Evolutionary conservation across 2,888 invertebrate genomes (phyloP).

Genomic region (Eristalis intricaria): DNA sequence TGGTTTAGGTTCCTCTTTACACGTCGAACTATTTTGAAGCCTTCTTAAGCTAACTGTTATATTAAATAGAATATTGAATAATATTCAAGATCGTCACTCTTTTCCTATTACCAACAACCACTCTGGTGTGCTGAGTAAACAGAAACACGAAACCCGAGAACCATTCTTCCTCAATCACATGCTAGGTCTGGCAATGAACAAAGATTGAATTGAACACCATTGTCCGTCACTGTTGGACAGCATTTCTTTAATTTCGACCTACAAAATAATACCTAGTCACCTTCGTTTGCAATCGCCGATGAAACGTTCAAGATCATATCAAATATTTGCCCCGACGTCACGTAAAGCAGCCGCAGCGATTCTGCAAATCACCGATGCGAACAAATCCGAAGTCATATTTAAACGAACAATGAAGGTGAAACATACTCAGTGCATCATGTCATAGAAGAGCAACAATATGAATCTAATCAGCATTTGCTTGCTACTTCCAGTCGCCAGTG

Average conservation of each 20-base stretch:
- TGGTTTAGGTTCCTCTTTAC: too few species aligned
- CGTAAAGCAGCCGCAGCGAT: constrained; percentile 48
- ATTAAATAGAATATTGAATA: too few species aligned
- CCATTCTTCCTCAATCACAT: background rate
- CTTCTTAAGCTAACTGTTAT: too few species aligned
- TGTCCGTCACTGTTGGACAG: background rate
- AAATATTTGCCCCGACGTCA: constrained; percentile 40
- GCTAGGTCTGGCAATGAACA: background rate
- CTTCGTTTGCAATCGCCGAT: constrained; percentile 30
- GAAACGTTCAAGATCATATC: constrained; percentile 35
- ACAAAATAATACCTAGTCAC: constrained; percentile 41
- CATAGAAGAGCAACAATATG: constrained; percentile 51
- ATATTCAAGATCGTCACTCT: background rate
- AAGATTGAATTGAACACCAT: background rate
- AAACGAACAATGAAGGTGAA: constrained; percentile 35
- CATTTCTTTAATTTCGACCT: constrained; percentile 23
- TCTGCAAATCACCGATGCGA: constrained; percentile 3
- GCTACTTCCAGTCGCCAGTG: constrained; percentile 37
- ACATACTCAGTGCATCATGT: constrained; percentile 53
- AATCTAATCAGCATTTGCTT: constrained; percentile 28
- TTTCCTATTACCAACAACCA: background rate
- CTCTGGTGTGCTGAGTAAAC: background rate
- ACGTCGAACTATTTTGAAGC: too few species aligned
- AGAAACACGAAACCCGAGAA: background rate
- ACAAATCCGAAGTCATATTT: constrained; percentile 42